Evolutionary conservation across 2,888 invertebrate genomes (phyloP), one percentile per base, ranked within the genome.

Genomic region (Saturnia pavonia): DNA sequence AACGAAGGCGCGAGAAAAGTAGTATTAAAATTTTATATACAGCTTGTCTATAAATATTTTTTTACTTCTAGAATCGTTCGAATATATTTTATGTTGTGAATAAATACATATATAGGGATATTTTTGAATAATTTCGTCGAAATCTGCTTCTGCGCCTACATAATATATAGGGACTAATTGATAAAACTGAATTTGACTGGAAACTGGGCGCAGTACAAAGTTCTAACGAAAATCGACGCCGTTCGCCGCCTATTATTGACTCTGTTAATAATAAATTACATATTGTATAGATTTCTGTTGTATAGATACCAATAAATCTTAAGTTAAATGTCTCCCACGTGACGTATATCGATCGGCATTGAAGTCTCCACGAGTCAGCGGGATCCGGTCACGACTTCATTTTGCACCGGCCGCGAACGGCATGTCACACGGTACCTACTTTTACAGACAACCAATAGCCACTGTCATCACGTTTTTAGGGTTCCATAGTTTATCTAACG

Each of bases 361-460:
- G 54, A 63, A 63, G 63, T 19, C 6, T 63, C 34, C 7, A 54
- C n/a, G 16, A 63, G 54, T 54, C 54, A 54, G 22, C 54, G 22
- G 54, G 63, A 63, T 14, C 63, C 63, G 34, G 63, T 63, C 63
- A 63, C 63, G 63, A 63, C 16, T 16, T 63, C 19, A 63, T 27
- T 60, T 27, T 63, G 63, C 34, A 63, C 63, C 63, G 34, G 34
- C 54, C 34, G 43, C 43, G 43, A 43, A 43, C 9, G 9, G 9
- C 63, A 16, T 63, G 63, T 63, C 63, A 63, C 25, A 27, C 34
- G 19, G 34, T 34, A 34, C 34, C 63, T 34, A 63, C 63, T 63
- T 63, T 60, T 60, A 6, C 25, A 11, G 60, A 60, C 60, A 14
- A n/a, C 7, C 8, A 19, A 27, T 34, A 54, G 34, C 34, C 27